Evolutionary conservation across 2,888 invertebrate species (phyloP), one percentile per base, ranked within the genome.

Genomic region (Stenchaetothrips biformis): DNA sequence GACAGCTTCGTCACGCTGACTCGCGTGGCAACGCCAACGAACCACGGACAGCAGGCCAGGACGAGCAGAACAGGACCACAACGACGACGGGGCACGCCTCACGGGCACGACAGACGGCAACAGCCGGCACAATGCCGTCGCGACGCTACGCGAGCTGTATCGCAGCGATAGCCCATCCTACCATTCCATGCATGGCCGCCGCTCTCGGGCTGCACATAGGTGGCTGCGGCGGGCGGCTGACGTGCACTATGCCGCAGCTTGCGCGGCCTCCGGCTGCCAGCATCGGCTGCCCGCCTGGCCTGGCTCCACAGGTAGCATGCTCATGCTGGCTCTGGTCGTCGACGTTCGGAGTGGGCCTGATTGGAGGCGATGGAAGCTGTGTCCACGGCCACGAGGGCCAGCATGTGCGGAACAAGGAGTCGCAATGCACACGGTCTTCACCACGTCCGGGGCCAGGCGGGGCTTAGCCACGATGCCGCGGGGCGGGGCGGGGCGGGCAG

Each of bases 101-200:
- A 13, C 18, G 18, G 16, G 13, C 13, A 59, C 67, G 67, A n/a
- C 25, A 7, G 67, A n/a, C 67, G 67, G 7, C 59, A 59, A 74
- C 21, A n/a, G 67, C 13, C 53, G 53, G n/a, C n/a, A 9, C 53
- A 13, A 53, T 53, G 8, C 16, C 16, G 53, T 11, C 18, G 53
- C 21, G 21, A 74, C 67, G 67, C 59, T 16, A 59, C 59, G 13
- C 59, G n/a, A n/a, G 16, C 59, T 13, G 59, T 18, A n/a, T 16
- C 67, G 18, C 67, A 25, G 67, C 25, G 21, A 74, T 1, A n/a
- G 21, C 67, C 25, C 21, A 25, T 21, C 67, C 67, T 74, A n/a
- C 67, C 67, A 74, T 74, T 74, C 67, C 67, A 74, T 74, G n/a
- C 67, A 74, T 74, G 67, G 67, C 67, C 67, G 67, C 13, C 59